Evolutionary conservation across 2,888 invertebrate species (phyloP).

Genomic region (Coenonympha arcania): DNA sequence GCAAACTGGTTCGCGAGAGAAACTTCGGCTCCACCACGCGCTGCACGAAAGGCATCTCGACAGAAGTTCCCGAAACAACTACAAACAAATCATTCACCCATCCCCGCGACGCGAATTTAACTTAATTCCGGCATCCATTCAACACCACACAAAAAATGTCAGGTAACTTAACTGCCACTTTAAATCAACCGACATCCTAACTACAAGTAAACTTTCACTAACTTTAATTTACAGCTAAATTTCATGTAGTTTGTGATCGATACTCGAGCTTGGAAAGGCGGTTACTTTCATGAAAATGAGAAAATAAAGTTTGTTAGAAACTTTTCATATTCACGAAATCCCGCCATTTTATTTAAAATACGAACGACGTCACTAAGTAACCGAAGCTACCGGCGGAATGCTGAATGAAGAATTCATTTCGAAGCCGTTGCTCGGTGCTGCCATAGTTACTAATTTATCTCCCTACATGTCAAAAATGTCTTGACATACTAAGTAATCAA

Average conservation of each 20-base stretch:
- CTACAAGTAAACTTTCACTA: slow-evolving; percentile 64
- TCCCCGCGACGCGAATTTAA: slow-evolving; percentile 62
- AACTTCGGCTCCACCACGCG: slow-evolving; percentile 87
- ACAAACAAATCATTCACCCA: slow-evolving; percentile 64
- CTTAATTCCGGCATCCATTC: slow-evolving; percentile 68
- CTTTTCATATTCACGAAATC: slow-evolving; percentile 59
- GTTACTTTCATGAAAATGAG: slow-evolving; percentile 25
- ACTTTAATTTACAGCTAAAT: slow-evolving; percentile 4
- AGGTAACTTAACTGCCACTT: slow-evolving; percentile 75
- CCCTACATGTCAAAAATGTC: too few relatives aligned
- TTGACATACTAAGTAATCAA: too few relatives aligned
- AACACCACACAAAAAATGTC: slow-evolving; percentile 74
- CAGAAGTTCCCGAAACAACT: slow-evolving; percentile 44
- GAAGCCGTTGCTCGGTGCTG: slow-evolving; percentile 15
- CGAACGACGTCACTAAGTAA: slow-evolving; percentile 27
- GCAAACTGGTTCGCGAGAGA: slow-evolving; percentile 80
- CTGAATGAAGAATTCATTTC: slow-evolving; percentile 33
- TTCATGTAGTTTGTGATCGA: slow-evolving; percentile 36
- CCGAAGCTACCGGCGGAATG: slow-evolving; percentile 56
- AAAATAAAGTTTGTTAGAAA: slow-evolving; percentile 59
- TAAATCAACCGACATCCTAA: slow-evolving; percentile 73
- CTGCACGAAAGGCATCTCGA: slow-evolving; percentile 89
- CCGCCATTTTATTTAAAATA: slow-evolving; percentile 52
- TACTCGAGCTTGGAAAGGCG: slow-evolving; percentile 26
- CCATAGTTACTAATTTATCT: slow-evolving; percentile 3